Conservation (phyloP, 2,113 vertebrate genomes). For the Setophaga coronata region DNA sequence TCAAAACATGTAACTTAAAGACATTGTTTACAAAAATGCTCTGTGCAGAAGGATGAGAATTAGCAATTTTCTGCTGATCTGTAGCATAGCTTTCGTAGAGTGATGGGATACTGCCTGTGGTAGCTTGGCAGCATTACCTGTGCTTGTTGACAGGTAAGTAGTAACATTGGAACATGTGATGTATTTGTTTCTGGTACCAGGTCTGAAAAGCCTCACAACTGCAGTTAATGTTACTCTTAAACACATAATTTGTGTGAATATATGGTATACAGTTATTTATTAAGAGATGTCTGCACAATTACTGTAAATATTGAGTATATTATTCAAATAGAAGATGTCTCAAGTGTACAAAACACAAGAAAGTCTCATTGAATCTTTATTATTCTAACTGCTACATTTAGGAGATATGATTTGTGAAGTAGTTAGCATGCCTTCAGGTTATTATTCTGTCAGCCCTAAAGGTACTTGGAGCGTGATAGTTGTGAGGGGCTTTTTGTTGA, state of each 20-base stretch:
- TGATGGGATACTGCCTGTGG: neutral
- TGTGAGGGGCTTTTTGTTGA: neutral
- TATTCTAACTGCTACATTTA: slow-evolving; percentile 20
- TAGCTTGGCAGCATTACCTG: neutral
- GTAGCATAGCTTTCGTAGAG: neutral
- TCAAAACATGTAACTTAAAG: neutral
- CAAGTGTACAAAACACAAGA: neutral
- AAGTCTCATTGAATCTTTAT: neutral
- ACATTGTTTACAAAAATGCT: neutral
- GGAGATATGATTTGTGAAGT: neutral
- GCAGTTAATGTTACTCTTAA: neutral
- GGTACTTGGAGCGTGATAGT: neutral
- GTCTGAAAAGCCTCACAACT: neutral
- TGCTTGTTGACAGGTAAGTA: neutral
- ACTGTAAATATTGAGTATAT: neutral
- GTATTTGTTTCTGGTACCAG: neutral
- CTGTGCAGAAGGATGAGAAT: neutral
- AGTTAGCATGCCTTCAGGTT: neutral
- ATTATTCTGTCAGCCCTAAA: neutral
- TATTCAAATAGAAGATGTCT: neutral
- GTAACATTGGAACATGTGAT: neutral
- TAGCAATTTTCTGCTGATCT: neutral
- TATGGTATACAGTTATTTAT: neutral
- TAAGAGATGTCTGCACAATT: neutral
- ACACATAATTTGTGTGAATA: neutral